These are phyloP conservation scores for Ptiloglossa arizonensis DNA, from an alignment of 1,140 invertebrate species.

Conservation along the genomic window DNA sequence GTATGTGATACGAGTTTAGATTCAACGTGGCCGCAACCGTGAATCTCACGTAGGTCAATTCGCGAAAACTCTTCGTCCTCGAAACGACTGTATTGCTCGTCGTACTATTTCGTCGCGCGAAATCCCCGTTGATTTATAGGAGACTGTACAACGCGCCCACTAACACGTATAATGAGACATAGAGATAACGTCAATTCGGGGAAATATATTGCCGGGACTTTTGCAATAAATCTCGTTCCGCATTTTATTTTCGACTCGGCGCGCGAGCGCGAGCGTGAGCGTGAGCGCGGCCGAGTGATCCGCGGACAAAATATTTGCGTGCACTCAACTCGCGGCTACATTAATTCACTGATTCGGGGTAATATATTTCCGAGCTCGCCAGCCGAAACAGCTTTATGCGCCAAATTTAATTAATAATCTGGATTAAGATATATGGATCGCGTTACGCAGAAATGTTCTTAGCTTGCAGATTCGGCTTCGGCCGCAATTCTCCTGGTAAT, in stretches of 20 bases:
- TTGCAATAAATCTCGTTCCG: conserved; percentile 26
- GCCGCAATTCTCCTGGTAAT: conserved; percentile 64
- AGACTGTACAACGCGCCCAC: neutral
- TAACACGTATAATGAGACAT: conserved; percentile 25
- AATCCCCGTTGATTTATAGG: conserved; percentile 21
- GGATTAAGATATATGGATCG: conserved; percentile 71
- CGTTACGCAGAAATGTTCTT: conserved; percentile 65
- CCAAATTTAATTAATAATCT: conserved; percentile 77
- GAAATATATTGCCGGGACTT: neutral
- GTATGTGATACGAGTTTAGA: no score
- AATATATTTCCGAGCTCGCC: conserved; percentile 71
- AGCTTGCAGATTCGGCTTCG: conserved; percentile 68
- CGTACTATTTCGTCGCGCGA: conserved; percentile 1
- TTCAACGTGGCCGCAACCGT: no score
- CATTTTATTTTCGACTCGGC: conserved; percentile 39
- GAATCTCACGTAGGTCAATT: conserved; percentile 11
- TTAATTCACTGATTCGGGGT: conserved; percentile 70
- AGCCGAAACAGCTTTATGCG: conserved; percentile 73
- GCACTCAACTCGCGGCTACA: conserved; percentile 56
- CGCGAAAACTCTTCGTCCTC: no score
- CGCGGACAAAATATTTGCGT: conserved; percentile 39
- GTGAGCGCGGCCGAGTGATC: conserved; percentile 11
- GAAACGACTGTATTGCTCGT: neutral
- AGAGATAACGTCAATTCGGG: conserved; percentile 29
- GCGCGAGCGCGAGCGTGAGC: neutral